Evolutionary conservation across 1,140 invertebrate species (phyloP).

Genomic region (Trinorchestia longiramus): DNA sequence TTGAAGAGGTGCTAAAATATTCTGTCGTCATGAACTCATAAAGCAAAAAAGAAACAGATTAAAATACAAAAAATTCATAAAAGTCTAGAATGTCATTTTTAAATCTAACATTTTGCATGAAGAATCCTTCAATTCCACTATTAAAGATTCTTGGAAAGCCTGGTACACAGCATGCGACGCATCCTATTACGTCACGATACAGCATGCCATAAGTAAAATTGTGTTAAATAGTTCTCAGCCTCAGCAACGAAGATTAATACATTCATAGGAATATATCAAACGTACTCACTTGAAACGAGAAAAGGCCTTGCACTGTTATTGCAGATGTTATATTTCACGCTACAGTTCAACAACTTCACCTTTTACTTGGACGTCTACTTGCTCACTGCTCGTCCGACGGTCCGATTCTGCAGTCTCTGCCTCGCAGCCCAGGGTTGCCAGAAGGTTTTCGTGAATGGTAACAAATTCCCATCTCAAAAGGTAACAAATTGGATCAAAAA

Average conservation of each 20-base stretch:
- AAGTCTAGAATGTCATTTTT: neutral
- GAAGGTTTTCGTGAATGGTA: neutral
- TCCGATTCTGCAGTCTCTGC: neutral
- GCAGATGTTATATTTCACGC: neutral
- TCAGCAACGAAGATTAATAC: neutral
- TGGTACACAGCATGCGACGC: neutral
- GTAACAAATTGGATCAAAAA: too few relatives aligned
- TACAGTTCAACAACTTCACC: neutral
- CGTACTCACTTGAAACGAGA: neutral
- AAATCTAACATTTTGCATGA: neutral
- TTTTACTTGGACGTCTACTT: neutral
- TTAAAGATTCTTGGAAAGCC: neutral
- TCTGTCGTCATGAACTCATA: neutral
- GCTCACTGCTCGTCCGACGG: neutral
- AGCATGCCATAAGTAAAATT: neutral
- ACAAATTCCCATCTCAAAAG: neutral
- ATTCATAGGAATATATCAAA: neutral
- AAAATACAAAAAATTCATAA: neutral
- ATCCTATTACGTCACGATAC: neutral
- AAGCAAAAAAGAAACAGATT: neutral
- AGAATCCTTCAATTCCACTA: neutral
- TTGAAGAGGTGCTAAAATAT: neutral
- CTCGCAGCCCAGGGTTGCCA: too few relatives aligned
- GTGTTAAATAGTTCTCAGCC: neutral
- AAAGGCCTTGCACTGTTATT: neutral